Evolutionary conservation across 2,888 invertebrate genomes (phyloP).

Genomic region (Melipona bicolor): DNA sequence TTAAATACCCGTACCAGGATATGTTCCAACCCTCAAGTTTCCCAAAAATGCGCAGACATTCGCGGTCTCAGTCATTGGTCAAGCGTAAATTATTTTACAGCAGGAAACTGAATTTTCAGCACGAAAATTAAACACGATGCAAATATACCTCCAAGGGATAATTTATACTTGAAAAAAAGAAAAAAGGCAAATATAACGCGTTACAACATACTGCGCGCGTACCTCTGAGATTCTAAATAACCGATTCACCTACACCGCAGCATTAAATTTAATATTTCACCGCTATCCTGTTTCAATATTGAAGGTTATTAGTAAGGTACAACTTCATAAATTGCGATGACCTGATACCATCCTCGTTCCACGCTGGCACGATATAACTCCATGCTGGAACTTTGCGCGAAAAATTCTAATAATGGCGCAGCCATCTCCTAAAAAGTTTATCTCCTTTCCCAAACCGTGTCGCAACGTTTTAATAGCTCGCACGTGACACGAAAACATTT

Average conservation of each 20-base stretch:
- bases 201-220: not conserved
- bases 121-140: no score
- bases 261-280: not conserved
- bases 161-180: no score
- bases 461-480: not conserved
- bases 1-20: no score
- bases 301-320: not conserved
- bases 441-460: not conserved
- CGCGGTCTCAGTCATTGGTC: no score
- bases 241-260: not conserved
- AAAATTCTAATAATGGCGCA: not conserved
- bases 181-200: no score
- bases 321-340: not conserved
- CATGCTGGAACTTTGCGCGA: not conserved
- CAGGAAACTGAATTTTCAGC: no score
- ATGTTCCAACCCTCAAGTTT: no score
- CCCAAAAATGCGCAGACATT: no score
- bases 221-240: not conserved
- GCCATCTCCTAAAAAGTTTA: not conserved
- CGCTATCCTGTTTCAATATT: not conserved
- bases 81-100: no score
- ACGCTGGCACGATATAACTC: not conserved
- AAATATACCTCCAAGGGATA: no score
- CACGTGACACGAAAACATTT: no score
- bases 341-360: not conserved